These are phyloP conservation scores for Eriocheir sinensis DNA, from an alignment of 1,140 invertebrate genomes.

Conservation along the genomic window DNA sequence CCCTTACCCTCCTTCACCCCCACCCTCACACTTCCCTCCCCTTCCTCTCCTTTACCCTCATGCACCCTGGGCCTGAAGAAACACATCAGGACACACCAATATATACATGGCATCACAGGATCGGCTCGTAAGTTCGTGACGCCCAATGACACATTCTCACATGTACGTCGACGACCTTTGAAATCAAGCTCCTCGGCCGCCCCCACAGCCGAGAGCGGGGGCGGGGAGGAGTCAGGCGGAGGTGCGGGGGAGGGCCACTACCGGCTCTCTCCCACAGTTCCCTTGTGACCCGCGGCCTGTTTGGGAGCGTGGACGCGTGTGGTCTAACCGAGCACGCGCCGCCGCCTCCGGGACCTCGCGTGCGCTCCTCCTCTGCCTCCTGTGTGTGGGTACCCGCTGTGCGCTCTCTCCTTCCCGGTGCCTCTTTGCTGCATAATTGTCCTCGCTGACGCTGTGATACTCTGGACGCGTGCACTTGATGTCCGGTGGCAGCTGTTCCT, in stretches of 20 bases:
- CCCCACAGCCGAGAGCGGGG: conserved; percentile 29
- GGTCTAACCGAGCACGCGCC: conserved; percentile 2
- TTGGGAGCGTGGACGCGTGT: conserved; percentile 53
- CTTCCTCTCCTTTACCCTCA: no score
- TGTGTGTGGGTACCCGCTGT: background rate
- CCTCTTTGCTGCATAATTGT: no score
- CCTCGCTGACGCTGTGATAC: no score
- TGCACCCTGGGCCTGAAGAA: no score
- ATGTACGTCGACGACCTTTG: conserved; percentile 38
- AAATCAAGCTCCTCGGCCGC: conserved; percentile 3
- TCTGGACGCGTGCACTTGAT: no score
- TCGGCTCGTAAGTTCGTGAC: no score
- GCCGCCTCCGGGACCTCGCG: background rate
- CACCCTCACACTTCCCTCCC: no score
- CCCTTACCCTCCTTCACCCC: no score
- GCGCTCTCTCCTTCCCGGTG: background rate
- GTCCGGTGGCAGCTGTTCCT: background rate
- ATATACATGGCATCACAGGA: no score
- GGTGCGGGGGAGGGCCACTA: conserved; percentile 23
- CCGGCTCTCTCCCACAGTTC: conserved; percentile 47
- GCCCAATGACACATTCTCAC: no score
- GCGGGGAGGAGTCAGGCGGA: conserved; percentile 20
- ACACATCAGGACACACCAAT: no score
- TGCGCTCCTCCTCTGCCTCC: background rate
- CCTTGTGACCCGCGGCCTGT: conserved; percentile 51